Conservation (phyloP, 2,113 vertebrate species). For the Pontoporia blainvillei region DNA sequence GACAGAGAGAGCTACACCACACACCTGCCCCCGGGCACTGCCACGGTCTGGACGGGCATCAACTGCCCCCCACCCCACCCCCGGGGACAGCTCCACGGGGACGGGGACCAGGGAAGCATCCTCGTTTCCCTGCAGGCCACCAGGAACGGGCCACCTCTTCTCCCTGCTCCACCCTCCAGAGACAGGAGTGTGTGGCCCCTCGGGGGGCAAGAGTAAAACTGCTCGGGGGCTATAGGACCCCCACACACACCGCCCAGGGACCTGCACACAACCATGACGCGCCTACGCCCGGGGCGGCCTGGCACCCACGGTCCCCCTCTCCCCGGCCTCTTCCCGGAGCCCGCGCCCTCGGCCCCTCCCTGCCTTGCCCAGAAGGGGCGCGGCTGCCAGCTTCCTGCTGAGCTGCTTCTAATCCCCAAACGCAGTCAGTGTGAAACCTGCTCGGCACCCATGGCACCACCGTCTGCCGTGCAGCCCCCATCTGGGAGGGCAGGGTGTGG, state of each 20-base stretch:
- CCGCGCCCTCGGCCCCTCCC: not conserved
- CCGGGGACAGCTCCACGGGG: not conserved
- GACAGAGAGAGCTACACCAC: accelerated
- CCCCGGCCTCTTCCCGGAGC: not conserved
- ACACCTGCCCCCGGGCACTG: not conserved
- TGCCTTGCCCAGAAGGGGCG: not conserved
- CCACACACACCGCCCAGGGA: accelerated
- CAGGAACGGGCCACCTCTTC: not conserved
- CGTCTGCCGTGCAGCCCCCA: not conserved
- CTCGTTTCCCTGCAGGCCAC: not conserved
- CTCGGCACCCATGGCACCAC: not conserved
- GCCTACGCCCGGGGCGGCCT: accelerated
- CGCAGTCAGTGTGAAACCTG: not conserved
- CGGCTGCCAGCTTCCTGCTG: not conserved
- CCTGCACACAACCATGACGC: accelerated
- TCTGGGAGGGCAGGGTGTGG: accelerated
- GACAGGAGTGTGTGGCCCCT: not conserved
- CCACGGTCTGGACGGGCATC: not conserved
- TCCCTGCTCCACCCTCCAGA: not conserved
- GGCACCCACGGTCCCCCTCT: not conserved
- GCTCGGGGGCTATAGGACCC: accelerated
- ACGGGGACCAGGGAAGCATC: not conserved
- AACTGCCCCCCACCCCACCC: accelerated
- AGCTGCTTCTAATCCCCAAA: not conserved
- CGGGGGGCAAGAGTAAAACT: not conserved